phyloP scores from a whole-genome alignment of 2,113 vertebrate species.

The Blennius ocellaris region DNA sequence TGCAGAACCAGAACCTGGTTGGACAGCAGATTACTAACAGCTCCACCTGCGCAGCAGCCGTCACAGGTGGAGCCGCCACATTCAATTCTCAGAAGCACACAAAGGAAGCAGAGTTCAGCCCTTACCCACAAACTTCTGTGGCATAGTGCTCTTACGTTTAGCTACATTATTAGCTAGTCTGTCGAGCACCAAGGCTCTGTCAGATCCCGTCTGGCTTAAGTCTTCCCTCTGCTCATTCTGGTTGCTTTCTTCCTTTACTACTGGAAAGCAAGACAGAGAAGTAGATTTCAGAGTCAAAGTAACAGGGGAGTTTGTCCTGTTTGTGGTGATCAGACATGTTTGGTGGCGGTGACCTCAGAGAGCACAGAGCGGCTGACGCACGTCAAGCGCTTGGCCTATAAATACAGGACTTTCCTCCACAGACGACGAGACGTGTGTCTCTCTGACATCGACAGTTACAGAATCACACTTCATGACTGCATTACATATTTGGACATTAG shows the following conservation, averaged over 20 bases:
- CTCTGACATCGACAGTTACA: background rate
- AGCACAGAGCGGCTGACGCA: constrained; percentile 50
- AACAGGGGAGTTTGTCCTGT: constrained; percentile 44
- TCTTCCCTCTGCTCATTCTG: constrained; percentile 98
- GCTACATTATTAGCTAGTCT: constrained; percentile 99
- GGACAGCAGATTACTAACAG: constrained; percentile 31
- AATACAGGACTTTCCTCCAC: constrained; percentile 38
- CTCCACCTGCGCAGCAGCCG: constrained; percentile 20
- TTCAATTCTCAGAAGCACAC: constrained; percentile 22
- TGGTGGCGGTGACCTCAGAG: constrained; percentile 15
- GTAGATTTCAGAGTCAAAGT: constrained; percentile 81
- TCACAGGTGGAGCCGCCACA: constrained; percentile 5
- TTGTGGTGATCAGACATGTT: constrained; percentile 42
- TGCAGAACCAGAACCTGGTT: constrained; percentile 22
- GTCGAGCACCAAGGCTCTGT: constrained; percentile 99
- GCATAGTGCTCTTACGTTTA: constrained; percentile 99
- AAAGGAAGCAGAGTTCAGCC: constrained; percentile 92
- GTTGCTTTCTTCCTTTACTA: constrained; percentile 99
- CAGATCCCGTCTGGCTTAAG: constrained; percentile 94
- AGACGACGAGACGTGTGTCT: constrained; percentile 15
- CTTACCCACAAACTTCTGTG: constrained; percentile 99
- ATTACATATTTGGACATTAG: background rate
- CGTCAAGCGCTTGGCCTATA: constrained; percentile 48
- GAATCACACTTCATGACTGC: constrained; percentile 6
- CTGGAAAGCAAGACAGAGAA: constrained; percentile 94